Base-by-base conservation (phyloP, 1,140 invertebrate species). In the Frieseomelitta varia region DNA sequence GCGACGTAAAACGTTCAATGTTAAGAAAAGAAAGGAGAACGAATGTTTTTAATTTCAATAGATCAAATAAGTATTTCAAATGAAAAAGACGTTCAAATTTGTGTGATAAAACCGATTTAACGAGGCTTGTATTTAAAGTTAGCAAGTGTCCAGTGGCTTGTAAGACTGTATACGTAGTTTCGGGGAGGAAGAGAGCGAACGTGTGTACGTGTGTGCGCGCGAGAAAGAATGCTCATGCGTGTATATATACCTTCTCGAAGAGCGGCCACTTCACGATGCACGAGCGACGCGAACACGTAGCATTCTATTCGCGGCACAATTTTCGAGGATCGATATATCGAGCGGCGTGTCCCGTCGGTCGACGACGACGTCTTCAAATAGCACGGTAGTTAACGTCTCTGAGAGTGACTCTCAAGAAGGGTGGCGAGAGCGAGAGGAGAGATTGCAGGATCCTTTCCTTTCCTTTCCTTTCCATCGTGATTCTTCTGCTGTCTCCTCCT, bases 261-360 rank as follows among this genome's bases (percentile, higher is more conserved):
- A 91, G 87, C 88, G 87, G 87, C 88, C 90, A 91, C 88, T 90
- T 88, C 63, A 92, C 72, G 88, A 85, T 86, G 77, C 82, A 88
- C 77, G 90, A 88, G 47, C 75, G 85, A 81, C 78, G 81, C 81
- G 87, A 85, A 87, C 86, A 76, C 85, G 84, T 85, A 85, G 78
- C 73, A 87, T 88, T 91, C 91, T 92, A 93, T 94, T 93, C 91
- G 90, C 93, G 92, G 90, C 94, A 93, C 91, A 93, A 92, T 94
- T 94, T 92, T 85, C 77, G 83, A 92, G 86, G 91, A 94, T 95
- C 94, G 93, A 95, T 95, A 93, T 91, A 92, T 94, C 89, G 92
- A 91, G 81, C 90, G 87, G 77, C 72, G 79, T 91, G 90, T 90
- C 87, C 88, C 85, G 87, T 91, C 88, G 85, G 87, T 88, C 82